Conservation (phyloP, 2,888 invertebrate genomes). For the Drosophila gaucha region DNA sequence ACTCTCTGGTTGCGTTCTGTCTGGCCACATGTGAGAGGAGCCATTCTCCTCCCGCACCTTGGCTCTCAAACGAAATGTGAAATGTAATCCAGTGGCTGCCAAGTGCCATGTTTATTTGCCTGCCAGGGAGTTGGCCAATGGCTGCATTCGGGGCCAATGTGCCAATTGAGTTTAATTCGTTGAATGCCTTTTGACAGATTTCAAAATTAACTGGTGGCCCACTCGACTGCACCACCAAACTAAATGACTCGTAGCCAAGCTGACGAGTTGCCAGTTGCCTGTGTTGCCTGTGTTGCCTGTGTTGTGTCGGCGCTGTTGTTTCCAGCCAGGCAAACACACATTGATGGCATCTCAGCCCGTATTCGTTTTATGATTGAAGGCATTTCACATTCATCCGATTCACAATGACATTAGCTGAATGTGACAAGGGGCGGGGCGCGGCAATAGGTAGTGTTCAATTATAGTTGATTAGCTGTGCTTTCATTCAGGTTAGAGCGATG, state of each 20-base stretch:
- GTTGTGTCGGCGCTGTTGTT: slow-evolving; percentile 1
- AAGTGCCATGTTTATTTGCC: slow-evolving; percentile 78
- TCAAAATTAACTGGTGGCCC: slow-evolving; percentile 76
- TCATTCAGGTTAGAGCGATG: not conserved
- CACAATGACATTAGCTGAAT: slow-evolving; percentile 49
- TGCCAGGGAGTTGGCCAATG: slow-evolving; percentile 33
- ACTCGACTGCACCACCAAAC: slow-evolving; percentile 64
- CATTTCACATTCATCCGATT: slow-evolving; percentile 20
- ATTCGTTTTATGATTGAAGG: slow-evolving; percentile 44
- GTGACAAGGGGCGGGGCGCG: not conserved
- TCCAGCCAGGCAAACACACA: slow-evolving; percentile 1
- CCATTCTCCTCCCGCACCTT: not conserved
- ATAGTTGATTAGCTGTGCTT: not conserved
- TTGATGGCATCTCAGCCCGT: slow-evolving; percentile 5
- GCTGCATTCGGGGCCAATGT: slow-evolving; percentile 46
- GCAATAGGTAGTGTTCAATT: not conserved
- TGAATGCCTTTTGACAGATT: slow-evolving; percentile 80
- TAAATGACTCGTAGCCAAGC: slow-evolving; percentile 28
- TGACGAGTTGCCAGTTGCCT: slow-evolving; percentile 1
- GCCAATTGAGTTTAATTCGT: slow-evolving; percentile 80
- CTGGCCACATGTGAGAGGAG: slow-evolving; percentile 13
- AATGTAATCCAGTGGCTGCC: slow-evolving; percentile 73
- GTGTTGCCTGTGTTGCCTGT: not conserved
- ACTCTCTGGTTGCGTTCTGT: slow-evolving; percentile 28
- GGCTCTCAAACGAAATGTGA: slow-evolving; percentile 70